Percentiles rank a stretch among this genome's conserved stretches.
Evolutionary conservation across 2,888 invertebrate species (phyloP).

Genomic region (Tachina fera): DNA sequence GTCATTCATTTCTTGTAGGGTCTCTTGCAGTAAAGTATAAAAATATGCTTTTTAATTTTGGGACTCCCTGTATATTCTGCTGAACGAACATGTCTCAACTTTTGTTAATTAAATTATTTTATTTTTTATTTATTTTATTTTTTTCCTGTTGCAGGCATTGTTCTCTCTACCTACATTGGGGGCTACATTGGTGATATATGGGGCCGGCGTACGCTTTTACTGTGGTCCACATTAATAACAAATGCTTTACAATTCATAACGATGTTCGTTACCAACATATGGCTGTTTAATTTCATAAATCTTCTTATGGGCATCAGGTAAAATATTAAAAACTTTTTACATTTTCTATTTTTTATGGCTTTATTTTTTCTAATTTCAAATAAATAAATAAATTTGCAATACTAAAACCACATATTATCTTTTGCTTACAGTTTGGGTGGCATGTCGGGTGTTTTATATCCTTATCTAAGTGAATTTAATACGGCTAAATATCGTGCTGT

Average conservation of each 20-base stretch:
- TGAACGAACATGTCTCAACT: not conserved
- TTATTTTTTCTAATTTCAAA: slow-evolving; percentile 7
- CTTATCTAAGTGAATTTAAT: slow-evolving; percentile 79
- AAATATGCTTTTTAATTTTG: too few species aligned
- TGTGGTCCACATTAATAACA: slow-evolving; percentile 75
- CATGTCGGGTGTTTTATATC: slow-evolving; percentile 77
- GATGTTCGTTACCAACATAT: slow-evolving; percentile 79
- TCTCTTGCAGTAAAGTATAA: too few species aligned
- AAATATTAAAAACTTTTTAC: slow-evolving; percentile 50
- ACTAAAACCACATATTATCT: slow-evolving; percentile 25
- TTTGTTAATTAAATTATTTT: not conserved
- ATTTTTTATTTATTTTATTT: not conserved
- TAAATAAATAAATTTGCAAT: slow-evolving; percentile 37
- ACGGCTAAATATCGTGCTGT: slow-evolving; percentile 78
- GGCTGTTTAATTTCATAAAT: slow-evolving; percentile 78
- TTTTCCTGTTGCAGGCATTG: slow-evolving; percentile 74
- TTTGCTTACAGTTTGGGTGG: slow-evolving; percentile 75
- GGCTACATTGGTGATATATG: slow-evolving; percentile 78
- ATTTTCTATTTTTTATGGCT: slow-evolving; percentile 9
- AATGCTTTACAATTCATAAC: slow-evolving; percentile 75
- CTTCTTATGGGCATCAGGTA: slow-evolving; percentile 78
- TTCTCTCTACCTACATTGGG: slow-evolving; percentile 79
- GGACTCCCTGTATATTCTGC: too few species aligned
- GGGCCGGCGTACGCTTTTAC: slow-evolving; percentile 77
- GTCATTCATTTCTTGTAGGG: too few species aligned